These are phyloP conservation scores for Rallus limicola DNA, from an alignment of 2,113 vertebrate genomes.

Conservation along the genomic window DNA sequence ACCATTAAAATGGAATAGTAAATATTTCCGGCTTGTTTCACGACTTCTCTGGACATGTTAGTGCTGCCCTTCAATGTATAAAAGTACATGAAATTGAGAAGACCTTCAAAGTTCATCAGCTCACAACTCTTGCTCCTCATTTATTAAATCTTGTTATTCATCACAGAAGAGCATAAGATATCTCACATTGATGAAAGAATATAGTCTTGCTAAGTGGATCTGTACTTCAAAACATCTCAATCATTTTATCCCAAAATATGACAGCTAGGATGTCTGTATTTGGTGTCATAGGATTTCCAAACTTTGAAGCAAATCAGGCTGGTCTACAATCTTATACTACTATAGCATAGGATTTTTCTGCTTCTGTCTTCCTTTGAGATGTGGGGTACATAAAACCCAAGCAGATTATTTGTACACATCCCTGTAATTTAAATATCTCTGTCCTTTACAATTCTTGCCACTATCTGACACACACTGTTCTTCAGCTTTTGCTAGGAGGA, in stretches of 20 bases:
- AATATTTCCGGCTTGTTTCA: neutral
- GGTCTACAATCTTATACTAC: neutral
- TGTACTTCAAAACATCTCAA: neutral
- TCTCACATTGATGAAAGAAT: neutral
- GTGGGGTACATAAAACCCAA: neutral
- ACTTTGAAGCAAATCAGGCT: neutral
- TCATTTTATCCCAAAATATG: neutral
- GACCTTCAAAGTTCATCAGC: neutral
- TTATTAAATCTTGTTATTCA: neutral
- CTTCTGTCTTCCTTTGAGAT: neutral
- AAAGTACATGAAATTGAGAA: neutral
- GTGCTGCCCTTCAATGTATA: neutral
- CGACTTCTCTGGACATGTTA: neutral
- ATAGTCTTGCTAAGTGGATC: neutral
- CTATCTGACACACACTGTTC: neutral
- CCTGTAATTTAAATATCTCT: neutral
- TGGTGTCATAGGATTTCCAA: neutral
- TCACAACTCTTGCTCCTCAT: neutral
- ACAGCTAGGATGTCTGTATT: neutral
- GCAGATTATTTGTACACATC: neutral
- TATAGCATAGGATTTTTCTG: neutral
- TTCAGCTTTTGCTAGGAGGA: neutral
- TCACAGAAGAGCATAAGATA: neutral
- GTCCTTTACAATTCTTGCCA: neutral
- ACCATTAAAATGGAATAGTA: neutral